Evolutionary conservation across 2,113 vertebrate genomes (phyloP).

Genomic region (Cyphomyrus discorhynchus): DNA sequence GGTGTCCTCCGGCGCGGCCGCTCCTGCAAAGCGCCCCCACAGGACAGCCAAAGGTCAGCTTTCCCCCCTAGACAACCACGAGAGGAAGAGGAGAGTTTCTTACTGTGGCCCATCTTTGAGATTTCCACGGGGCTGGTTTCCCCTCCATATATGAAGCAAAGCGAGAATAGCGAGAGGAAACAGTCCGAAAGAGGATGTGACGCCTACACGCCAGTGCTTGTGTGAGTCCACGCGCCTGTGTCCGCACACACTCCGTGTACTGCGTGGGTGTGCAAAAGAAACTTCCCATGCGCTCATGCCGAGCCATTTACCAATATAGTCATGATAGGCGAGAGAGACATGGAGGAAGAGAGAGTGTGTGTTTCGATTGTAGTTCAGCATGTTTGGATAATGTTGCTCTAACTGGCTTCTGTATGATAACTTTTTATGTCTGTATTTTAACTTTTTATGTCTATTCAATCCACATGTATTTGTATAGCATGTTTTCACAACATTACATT

Average conservation of each 20-base stretch:
- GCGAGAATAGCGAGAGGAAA: neutral
- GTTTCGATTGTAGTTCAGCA: neutral
- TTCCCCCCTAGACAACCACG: neutral
- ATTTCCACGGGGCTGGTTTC: neutral
- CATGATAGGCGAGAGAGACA: neutral
- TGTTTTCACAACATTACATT: no score
- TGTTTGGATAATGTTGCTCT: neutral
- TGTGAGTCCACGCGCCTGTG: neutral
- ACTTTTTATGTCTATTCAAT: no score
- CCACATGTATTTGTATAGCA: no score
- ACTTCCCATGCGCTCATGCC: neutral
- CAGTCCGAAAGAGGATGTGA: constrained; percentile 6
- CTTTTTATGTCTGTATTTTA: neutral
- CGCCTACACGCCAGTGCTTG: neutral
- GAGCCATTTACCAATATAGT: neutral
- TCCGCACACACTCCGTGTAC: neutral
- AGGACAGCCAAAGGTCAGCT: neutral
- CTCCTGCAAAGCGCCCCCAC: neutral
- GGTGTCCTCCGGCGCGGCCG: no score
- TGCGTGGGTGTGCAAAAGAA: neutral
- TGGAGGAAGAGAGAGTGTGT: neutral
- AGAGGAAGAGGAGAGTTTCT: neutral
- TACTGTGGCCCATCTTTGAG: neutral
- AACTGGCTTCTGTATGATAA: neutral
- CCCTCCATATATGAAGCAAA: neutral